These are phyloP conservation scores for Tychaedon coryphoeus DNA, from an alignment of 2,113 vertebrate species.

Conservation along the genomic window DNA sequence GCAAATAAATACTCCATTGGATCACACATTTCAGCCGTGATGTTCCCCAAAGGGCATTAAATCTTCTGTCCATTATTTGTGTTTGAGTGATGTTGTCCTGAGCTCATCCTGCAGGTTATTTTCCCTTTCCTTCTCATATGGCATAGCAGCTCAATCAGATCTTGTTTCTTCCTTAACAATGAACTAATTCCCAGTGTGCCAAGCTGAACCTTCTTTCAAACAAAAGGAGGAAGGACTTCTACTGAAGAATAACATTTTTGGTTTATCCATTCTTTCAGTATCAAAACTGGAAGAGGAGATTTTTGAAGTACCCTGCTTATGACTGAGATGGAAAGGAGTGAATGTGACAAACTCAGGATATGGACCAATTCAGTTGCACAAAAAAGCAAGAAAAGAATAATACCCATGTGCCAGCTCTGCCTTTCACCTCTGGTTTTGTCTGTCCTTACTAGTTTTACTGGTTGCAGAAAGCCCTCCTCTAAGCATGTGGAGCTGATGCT, in stretches of 20 bases:
- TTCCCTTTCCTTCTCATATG: neutral
- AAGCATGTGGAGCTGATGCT: neutral
- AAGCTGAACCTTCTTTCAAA: neutral
- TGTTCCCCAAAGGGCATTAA: neutral
- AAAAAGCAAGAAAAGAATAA: neutral
- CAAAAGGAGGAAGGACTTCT: neutral
- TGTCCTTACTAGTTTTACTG: neutral
- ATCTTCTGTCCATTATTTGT: neutral
- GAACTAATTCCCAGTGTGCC: neutral
- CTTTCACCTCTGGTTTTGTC: neutral
- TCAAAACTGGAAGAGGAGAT: neutral
- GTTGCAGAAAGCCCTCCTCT: neutral
- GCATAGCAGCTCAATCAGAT: neutral
- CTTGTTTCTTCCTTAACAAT: neutral
- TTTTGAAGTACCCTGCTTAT: neutral
- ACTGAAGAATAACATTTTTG: neutral
- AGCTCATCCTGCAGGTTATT: neutral
- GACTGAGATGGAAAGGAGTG: neutral
- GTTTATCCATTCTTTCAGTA: neutral
- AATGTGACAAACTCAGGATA: neutral
- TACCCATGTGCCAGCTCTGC: neutral
- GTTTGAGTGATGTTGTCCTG: neutral
- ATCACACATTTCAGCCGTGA: neutral
- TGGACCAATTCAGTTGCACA: neutral
- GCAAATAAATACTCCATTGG: neutral